phyloP scores from a whole-genome alignment of 1,140 invertebrate genomes.

The Drosophila rufa region DNA sequence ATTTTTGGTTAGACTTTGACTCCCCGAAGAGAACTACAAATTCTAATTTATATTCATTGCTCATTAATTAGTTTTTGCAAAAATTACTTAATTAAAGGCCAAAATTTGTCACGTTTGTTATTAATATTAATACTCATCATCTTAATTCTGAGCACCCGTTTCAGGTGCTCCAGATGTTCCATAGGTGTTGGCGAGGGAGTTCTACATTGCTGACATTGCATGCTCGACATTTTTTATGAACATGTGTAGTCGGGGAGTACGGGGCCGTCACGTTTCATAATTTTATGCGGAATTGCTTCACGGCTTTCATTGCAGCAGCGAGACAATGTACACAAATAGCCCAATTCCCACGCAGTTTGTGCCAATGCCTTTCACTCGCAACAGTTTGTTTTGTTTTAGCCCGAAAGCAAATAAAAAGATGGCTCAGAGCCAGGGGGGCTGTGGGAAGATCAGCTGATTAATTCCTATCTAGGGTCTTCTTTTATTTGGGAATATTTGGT shows the following conservation, averaged over 20 bases:
- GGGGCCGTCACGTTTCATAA: slow-evolving; percentile 60
- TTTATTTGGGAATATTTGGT: neutral
- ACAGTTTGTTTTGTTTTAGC: slow-evolving; percentile 41
- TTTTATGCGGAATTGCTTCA: slow-evolving; percentile 53
- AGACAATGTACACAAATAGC: slow-evolving; percentile 60
- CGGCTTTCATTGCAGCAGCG: slow-evolving; percentile 40
- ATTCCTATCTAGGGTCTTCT: slow-evolving; percentile 7
- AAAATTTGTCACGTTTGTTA: neutral
- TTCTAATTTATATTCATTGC: too few species aligned
- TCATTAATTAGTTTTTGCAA: neutral
- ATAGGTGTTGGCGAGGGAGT: slow-evolving; percentile 1
- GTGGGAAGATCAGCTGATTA: slow-evolving; percentile 32
- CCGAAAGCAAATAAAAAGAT: slow-evolving; percentile 19
- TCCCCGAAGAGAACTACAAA: neutral
- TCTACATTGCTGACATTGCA: slow-evolving; percentile 25
- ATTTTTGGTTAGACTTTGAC: neutral
- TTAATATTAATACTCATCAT: neutral
- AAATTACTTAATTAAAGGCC: neutral
- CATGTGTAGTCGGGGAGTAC: slow-evolving; percentile 38
- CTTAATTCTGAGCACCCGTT: neutral
- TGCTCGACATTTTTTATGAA: slow-evolving; percentile 49
- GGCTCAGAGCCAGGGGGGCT: slow-evolving; percentile 16
- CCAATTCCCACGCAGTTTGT: slow-evolving; percentile 66
- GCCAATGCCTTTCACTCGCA: slow-evolving; percentile 65
- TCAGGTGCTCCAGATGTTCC: slow-evolving; percentile 11